Conservation (phyloP, 1,140 invertebrate genomes). For the Hylaeus volcanicus region DNA sequence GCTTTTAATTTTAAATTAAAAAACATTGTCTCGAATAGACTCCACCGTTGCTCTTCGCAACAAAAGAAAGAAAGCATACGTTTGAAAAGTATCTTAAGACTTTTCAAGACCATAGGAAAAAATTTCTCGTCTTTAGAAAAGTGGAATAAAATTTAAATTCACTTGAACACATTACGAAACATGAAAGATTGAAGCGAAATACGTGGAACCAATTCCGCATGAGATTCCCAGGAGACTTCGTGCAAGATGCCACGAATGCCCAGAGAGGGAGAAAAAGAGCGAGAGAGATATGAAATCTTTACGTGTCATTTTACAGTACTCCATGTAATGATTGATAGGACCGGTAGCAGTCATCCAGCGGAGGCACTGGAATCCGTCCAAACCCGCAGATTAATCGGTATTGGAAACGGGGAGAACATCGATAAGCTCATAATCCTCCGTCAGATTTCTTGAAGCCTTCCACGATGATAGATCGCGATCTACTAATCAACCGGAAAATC, state of each 20-base stretch:
- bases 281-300: not conserved
- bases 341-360: slow-evolving; percentile 33
- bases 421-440: slow-evolving; percentile 33
- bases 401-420: slow-evolving; percentile 11
- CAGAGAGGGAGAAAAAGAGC: not conserved
- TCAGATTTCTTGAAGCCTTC: slow-evolving; percentile 35
- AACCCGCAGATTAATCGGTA: slow-evolving; percentile 35
- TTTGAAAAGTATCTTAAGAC: too few species aligned
- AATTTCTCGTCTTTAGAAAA: too few species aligned
- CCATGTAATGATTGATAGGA: slow-evolving; percentile 15
- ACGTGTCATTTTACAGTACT: not conserved
- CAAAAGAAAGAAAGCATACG: too few species aligned
- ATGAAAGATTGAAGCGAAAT: not conserved
- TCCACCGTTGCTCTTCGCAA: too few species aligned
- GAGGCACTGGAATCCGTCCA: slow-evolving; percentile 20
- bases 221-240: not conserved
- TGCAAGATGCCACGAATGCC: not conserved
- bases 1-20: too few species aligned
- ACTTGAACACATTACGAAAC: too few species aligned
- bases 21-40: too few species aligned
- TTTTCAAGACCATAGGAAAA: too few species aligned
- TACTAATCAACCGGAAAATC: slow-evolving; percentile 43
- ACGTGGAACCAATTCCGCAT: too few species aligned
- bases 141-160: too few species aligned
- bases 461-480: slow-evolving; percentile 35